Evolutionary conservation across 1,140 invertebrate genomes (phyloP), one percentile per base, ranked within the genome.

Genomic region (Aphidius ervi): DNA sequence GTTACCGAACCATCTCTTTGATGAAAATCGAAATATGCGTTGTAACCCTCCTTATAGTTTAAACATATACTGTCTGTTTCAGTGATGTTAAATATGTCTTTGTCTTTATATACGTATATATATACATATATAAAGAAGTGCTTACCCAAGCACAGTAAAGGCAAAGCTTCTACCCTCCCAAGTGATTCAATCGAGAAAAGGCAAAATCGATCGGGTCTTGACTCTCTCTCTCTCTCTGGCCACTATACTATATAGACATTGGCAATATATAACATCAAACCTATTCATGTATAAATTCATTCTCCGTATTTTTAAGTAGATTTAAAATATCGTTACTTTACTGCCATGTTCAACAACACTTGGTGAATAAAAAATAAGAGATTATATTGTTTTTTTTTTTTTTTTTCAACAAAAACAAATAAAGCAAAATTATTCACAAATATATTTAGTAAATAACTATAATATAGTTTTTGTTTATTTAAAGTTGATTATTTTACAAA

Each of bases 101-200:
- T 31, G 23, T 31, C 23, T 31, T 31, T 31, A 42, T 49, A 37
- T 50, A 40, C 20, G 46, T 40, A 9, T 50, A 50, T 31, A 50
- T 57, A 9, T 50, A 50, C n/a, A 50, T 57, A 46, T 39, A 56
- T 41, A 40, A 16, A 48, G 56, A 7, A 47, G 47, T 40, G 55
- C 43, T 49, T 47, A 54, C 31, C 46, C 49, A 46, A 46, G 41
- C 55, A 57, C 60, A 42, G 42, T 53, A 56, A 47, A 42, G 50
- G 52, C 57, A 47, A 42, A 49, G 57, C 59, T 31, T 56, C n/a
- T 56, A 31, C 23, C 23, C 43, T 45, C 59, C 41, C 40, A 47
- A 40, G 60, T 62, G 55, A 62, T 62, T 62, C 57, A 62, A 62
- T 62, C 60, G 60, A 62, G 55, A 52, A 41, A 54, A 52, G 49